Evolutionary conservation across 64 coral and sea anemone species (phyloP), one percentile per base, ranked within the genome.

Genomic region (Pocillopora damicornis): DNA sequence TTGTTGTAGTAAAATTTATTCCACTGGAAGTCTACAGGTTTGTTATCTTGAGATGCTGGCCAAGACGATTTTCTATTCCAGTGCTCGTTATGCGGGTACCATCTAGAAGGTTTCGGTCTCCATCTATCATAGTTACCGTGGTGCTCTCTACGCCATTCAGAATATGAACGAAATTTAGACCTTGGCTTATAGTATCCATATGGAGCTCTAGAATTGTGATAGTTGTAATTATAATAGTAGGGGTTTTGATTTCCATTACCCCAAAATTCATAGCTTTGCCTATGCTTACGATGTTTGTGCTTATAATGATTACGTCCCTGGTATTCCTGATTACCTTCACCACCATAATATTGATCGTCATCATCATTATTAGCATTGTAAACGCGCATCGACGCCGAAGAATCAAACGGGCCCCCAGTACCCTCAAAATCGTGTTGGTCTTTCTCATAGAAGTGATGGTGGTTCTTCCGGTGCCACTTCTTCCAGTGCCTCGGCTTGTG

Each of bases 251-350:
- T 22, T 5, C 81, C 35, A 18, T 85, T 72, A 22, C 16, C 35
- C 81, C 63, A 85, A 38, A 72, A 85, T 38, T 85, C 81, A 85
- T 71, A 71, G 38, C 81, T 85, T 73, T 85, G 81, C 65, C 81
- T 67, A 23, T 85, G 63, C 22, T 85, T 85, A 42, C 81, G 64
- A 25, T 72, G 35, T 22, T 85, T 85, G 22, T 85, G 36, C 23
- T 85, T 85, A 18, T 13, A 22, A 12, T 85, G 64, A 20, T 85
- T 85, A 20, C 15, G 56, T 85, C 81, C 38, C 37, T 85, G 20
- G 4, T 85, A 58, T 57, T 58, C 65, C 18, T 85, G 65, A 38
- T 85, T 73, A 11, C 81, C 81, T 73, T 85, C 81, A 8, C 81
- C 81, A 38, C 81, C 81, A 73, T 85, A 85, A 85, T 67, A 83